A percentile compares a stretch with the other conserved stretches of the same genome.
Conservation (phyloP, 2,888 invertebrate genomes). For the Idaea dimidiata region DNA sequence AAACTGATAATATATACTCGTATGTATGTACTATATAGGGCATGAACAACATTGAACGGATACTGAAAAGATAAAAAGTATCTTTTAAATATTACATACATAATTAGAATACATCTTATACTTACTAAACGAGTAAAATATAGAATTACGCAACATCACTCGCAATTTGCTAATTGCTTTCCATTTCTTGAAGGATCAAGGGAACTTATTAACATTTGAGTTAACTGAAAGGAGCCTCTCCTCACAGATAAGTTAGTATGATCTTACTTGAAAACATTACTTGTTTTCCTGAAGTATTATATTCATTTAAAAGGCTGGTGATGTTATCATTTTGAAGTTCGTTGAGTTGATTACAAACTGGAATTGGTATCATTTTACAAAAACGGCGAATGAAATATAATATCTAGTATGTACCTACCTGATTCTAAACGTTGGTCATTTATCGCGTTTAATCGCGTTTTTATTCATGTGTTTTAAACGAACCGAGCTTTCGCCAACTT, state of each 20-base stretch:
- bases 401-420: too few species aligned
- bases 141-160: background rate
- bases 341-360: background rate
- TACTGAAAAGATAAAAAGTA: too few species aligned
- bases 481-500: too few species aligned
- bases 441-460: too few species aligned
- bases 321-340: background rate
- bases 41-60: too few species aligned
- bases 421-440: too few species aligned
- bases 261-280: background rate
- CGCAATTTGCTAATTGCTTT: constrained; percentile 1
- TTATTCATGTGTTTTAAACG: too few species aligned
- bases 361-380: too few species aligned
- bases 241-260: background rate
- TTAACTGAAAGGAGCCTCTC: background rate
- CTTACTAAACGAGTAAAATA: background rate
- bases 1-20: too few species aligned
- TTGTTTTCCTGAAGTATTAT: background rate
- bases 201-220: background rate
- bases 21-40: too few species aligned
- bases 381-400: too few species aligned
- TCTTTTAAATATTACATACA: background rate
- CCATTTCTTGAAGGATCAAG: background rate
- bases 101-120: background rate
- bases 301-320: background rate